Percentiles rank a stretch among this genome's conserved stretches.
Conservation (phyloP, 2,113 vertebrate species). For the Labeo catla region DNA sequence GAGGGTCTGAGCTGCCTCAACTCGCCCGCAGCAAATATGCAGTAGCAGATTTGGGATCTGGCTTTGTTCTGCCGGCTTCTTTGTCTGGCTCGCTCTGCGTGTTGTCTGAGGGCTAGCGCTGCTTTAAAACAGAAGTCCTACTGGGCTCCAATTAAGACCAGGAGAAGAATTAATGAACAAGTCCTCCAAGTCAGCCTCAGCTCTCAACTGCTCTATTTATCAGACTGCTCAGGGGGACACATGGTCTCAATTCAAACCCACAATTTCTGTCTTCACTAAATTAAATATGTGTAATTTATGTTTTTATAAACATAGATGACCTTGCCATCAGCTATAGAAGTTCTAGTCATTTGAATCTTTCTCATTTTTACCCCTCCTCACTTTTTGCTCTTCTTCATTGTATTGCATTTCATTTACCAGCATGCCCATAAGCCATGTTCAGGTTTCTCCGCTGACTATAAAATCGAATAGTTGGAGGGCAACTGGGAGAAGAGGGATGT, state of each 20-base stretch:
- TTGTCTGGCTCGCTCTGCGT: slow-evolving; percentile 46
- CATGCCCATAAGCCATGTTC: slow-evolving; percentile 55
- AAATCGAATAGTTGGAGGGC: slow-evolving; percentile 51
- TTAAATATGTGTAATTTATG: slow-evolving; percentile 65
- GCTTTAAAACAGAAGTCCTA: slow-evolving; percentile 57
- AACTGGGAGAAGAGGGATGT: slow-evolving; percentile 26
- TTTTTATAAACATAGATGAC: slow-evolving; percentile 66
- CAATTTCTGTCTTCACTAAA: slow-evolving; percentile 60
- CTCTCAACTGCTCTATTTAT: slow-evolving; percentile 63
- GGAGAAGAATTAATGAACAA: slow-evolving; percentile 61
- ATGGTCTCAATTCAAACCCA: slow-evolving; percentile 59
- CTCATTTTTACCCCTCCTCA: slow-evolving; percentile 43
- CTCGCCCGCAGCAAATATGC: slow-evolving; percentile 14
- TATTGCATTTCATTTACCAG: slow-evolving; percentile 57
- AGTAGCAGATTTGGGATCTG: slow-evolving; percentile 43
- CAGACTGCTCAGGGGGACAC: slow-evolving; percentile 63
- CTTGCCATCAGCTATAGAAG: slow-evolving; percentile 62
- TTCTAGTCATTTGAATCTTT: slow-evolving; percentile 57
- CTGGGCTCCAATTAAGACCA: slow-evolving; percentile 61
- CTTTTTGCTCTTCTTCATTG: slow-evolving; percentile 43
- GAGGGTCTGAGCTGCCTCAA: background rate
- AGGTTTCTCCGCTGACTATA: slow-evolving; percentile 54
- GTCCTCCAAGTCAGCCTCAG: slow-evolving; percentile 52
- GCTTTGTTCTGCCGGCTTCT: slow-evolving; percentile 43
- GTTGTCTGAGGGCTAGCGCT: slow-evolving; percentile 39